These are phyloP conservation scores for Aelia acuminata DNA, from an alignment of 2,888 invertebrate genomes.

Conservation along the genomic window DNA sequence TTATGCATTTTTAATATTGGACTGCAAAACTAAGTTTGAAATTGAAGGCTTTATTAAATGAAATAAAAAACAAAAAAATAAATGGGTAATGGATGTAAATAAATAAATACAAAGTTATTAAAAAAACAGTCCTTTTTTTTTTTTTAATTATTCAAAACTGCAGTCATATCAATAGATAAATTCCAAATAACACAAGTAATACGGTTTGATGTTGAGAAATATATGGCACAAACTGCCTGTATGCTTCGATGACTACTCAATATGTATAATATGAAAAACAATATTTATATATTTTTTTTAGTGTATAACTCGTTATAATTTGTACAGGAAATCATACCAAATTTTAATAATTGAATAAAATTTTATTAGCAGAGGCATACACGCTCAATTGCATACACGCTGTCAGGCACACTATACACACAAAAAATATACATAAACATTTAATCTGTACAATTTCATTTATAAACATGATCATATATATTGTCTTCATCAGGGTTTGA, in stretches of 20 bases:
- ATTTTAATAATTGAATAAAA: conserved; percentile 27
- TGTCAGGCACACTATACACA: conserved; percentile 39
- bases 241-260: neutral
- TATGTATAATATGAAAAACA: conserved; percentile 18
- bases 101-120: neutral
- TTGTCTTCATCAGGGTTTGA: conserved; percentile 29
- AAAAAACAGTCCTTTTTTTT: conserved; percentile 26
- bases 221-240: conserved; percentile 36
- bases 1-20: too few species aligned
- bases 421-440: conserved; percentile 48
- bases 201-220: neutral
- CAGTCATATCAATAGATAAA: conserved; percentile 1
- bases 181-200: conserved; percentile 3
- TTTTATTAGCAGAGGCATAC: conserved; percentile 39
- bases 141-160: conserved; percentile 24
- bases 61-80: too few species aligned
- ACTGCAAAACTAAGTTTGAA: too few species aligned
- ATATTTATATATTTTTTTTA: neutral
- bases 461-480: conserved; percentile 44
- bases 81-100: neutral
- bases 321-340: conserved; percentile 31
- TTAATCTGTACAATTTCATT: conserved; percentile 43
- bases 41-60: too few species aligned
- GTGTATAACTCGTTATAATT: neutral
- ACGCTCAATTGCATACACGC: conserved; percentile 26